Base-by-base conservation (phyloP, 2,797 vertebrate species). In the Mionectes olivaceus region DNA sequence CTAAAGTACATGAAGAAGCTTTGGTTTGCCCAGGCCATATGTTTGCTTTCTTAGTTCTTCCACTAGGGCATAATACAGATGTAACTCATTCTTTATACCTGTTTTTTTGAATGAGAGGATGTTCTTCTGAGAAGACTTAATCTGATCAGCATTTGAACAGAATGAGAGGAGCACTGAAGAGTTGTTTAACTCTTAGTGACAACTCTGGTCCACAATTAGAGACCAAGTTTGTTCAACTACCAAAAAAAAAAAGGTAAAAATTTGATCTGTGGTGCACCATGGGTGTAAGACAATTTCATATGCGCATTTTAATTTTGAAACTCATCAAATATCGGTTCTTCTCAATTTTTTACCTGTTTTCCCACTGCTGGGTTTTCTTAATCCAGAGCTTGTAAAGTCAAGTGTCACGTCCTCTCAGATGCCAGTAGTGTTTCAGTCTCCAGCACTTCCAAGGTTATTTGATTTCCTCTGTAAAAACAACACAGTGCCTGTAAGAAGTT, bases 301-400 rank as follows among this genome's bases (percentile, higher is more conserved):
- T 25, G 33, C 5, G 61, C 9, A 87, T 44, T 24, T 22, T 30
- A 27, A 85, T n/a, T 37, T 57, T 78, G 35, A 74, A 87, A 67
- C 8, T 37, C 12, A 32, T 25, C 13, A 46, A 11, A 44, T 74
- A 46, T 61, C 52, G 15, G 3, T 8, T 73, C 5, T 23, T 79
- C 19, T 83, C 10, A 69, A 61, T 15, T 65, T 87, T 56, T 60
- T 73, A 49, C 28, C 13, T 52, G 15, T 44, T 81, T 16, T 74
- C 3, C 37, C 59, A 57, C 21, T 53, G 23, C 1, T 67, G 16
- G 1, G 0, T 30, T 28, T 75, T 46, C 46, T 68, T n/a, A 21
- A 53, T 41, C 19, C 11, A n/a, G 35, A 60, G 35, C 35, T 47
- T 67, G 11, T 61, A 30, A 68, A 68, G 35, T 47, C 24, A 73